Base-by-base conservation (phyloP, 1,140 invertebrate species). In the Bombus sibiricus region DNA sequence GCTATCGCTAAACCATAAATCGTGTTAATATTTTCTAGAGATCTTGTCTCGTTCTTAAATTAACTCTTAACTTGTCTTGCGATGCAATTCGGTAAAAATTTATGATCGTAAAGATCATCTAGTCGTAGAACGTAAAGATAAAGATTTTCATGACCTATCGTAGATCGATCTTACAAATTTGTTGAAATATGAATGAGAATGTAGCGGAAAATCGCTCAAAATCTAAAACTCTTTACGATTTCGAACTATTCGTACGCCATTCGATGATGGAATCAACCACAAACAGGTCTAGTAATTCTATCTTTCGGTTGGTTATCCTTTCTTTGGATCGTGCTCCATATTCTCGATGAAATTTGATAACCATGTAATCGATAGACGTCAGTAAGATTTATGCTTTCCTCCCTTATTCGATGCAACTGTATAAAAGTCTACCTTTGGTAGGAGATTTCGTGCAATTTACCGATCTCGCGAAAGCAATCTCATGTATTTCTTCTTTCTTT, bases 221-320 rank as follows among this genome's bases (percentile, higher is more conserved):
- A 25, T n/a, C 1, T 22, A 25, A 25, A 85, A 53, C n/a, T 47
- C 76, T 32, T 32, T 53, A 75, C 64, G 13, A 66, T 47, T 47
- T 64, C 39, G 10, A 82, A 22, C 4, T n/a, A 57, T 53, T 72
- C 53, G 66, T 25, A 32, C 53, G 32, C 25, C 41, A 74, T 43
- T 57, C 69, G 43, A 66, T 80, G 75, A 80, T 59, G 25, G 53
- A 71, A 22, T 39, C 32, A 10, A 79, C 28, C 71, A 34, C 5
- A 34, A 74, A 83, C 78, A 71, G 81, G 80, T 87, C 81, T 77
- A 84, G 87, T 86, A 90, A 90, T 86, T 72, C 81, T 72, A 89
- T 83, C 69, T 78, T 83, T 81, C 76, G 59, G 25, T 88, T 64
- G 76, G 81, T 43, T 22, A 82, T 69, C 77, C 64, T 76, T 88